phyloP scores from a whole-genome alignment of 2,113 vertebrate species.

The Spermophilus dauricus region DNA sequence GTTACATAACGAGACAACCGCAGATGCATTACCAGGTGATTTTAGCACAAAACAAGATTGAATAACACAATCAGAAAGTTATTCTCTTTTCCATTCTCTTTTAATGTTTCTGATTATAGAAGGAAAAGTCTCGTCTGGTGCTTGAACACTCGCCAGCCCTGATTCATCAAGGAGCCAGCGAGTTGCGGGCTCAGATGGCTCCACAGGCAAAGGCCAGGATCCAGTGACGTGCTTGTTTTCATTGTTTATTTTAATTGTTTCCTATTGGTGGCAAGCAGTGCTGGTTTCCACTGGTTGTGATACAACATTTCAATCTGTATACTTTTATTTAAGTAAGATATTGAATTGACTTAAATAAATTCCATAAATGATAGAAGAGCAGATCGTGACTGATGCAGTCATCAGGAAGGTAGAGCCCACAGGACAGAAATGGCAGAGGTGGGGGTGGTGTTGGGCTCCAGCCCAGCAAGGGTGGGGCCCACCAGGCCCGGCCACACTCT shows the following conservation, averaged over 20 bases:
- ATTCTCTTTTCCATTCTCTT: not conserved
- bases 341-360: not conserved
- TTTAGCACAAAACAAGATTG: not conserved
- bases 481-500: fast-evolving
- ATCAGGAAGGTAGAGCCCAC: fast-evolving
- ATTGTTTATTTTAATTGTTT: not conserved
- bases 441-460: fast-evolving
- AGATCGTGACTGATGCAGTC: too few relatives aligned
- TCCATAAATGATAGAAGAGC: not conserved
- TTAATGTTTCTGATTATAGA: conserved; percentile 49
- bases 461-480: fast-evolving
- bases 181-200: not conserved
- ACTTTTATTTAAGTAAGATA: not conserved
- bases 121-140: not conserved
- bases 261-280: not conserved
- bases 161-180: not conserved
- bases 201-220: fast-evolving
- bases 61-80: not conserved
- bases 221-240: not conserved
- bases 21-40: not conserved
- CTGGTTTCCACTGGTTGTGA: not conserved
- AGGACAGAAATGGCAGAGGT: fast-evolving
- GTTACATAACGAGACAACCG: not conserved
- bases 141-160: not conserved
- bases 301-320: not conserved